Evolutionary conservation across 2,113 vertebrate genomes (phyloP).

Genomic region (Xiphias gladius): DNA sequence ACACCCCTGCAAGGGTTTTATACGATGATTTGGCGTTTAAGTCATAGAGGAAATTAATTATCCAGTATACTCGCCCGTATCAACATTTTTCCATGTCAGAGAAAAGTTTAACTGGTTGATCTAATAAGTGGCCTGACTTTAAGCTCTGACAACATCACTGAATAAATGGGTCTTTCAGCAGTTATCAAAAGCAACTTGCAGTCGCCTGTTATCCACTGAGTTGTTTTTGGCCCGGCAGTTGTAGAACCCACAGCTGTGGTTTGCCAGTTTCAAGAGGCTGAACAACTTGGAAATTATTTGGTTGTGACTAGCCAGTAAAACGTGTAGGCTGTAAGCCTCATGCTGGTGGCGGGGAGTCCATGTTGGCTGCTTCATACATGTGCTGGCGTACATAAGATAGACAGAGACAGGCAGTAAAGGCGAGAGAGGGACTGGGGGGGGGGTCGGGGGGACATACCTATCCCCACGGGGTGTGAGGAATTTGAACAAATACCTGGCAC

Average conservation of each 20-base stretch:
- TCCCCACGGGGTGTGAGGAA: constrained; percentile 90
- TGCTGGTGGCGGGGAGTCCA: constrained; percentile 57
- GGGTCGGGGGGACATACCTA: constrained; percentile 82
- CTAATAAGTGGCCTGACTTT: constrained; percentile 52
- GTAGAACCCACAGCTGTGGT: constrained; percentile 67
- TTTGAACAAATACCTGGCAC: constrained; percentile 90
- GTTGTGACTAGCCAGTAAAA: constrained; percentile 66
- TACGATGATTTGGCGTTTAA: constrained; percentile 57
- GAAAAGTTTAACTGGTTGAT: constrained; percentile 59
- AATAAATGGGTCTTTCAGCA: constrained; percentile 71
- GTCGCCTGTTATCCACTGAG: constrained; percentile 67
- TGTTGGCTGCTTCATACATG: constrained; percentile 71
- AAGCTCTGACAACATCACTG: constrained; percentile 52
- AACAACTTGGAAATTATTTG: constrained; percentile 72
- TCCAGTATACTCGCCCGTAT: constrained; percentile 50
- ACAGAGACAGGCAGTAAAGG: constrained; percentile 79
- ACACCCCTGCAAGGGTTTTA: constrained; percentile 45
- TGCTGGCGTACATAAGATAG: constrained; percentile 74
- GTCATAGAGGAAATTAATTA: constrained; percentile 73
- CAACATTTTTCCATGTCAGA: constrained; percentile 78
- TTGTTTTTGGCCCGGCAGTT: constrained; percentile 73
- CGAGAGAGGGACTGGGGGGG: constrained; percentile 54
- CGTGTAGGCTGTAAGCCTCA: constrained; percentile 46
- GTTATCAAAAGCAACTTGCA: constrained; percentile 72
- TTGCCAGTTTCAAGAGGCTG: constrained; percentile 67